Conservation (phyloP, 2,113 vertebrate species). For the Balaeniceps rex region DNA sequence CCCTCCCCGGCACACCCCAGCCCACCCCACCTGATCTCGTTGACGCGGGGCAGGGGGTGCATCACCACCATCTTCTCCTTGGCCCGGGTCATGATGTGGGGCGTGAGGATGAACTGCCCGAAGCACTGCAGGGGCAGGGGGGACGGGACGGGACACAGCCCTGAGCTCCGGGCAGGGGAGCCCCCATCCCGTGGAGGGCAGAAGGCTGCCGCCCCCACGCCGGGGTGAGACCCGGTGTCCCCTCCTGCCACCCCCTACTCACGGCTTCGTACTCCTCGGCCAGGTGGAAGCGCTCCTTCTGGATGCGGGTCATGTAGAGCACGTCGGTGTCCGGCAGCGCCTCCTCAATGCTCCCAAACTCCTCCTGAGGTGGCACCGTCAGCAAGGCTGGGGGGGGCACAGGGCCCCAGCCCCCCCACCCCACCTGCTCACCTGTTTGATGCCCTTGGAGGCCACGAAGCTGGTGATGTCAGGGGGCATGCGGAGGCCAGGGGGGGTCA, state of each 20-base stretch:
- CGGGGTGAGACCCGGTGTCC: rapidly evolving
- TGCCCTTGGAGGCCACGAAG: constrained; percentile 90
- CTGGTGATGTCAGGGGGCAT: constrained; percentile 87
- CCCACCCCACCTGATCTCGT: constrained; percentile 90
- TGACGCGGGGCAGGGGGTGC: constrained; percentile 95
- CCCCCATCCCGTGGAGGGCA: neutral
- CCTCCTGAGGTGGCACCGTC: constrained; percentile 75
- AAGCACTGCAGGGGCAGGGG: constrained; percentile 80
- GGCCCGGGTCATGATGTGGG: constrained; percentile 96
- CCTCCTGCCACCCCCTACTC: constrained; percentile 8
- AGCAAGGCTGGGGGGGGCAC: rapidly evolving
- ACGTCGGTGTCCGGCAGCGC: constrained; percentile 91
- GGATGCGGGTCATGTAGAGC: constrained; percentile 96
- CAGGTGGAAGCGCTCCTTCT: constrained; percentile 89
- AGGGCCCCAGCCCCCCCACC: rapidly evolving
- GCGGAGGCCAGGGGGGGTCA: constrained; percentile 85
- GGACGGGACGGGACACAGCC: too few relatives aligned
- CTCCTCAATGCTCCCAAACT: constrained; percentile 93
- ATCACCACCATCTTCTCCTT: constrained; percentile 99
- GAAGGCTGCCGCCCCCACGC: rapidly evolving
- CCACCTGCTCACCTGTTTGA: constrained; percentile 84
- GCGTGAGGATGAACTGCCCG: constrained; percentile 93
- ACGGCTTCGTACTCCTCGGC: constrained; percentile 87
- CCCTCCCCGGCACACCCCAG: too few relatives aligned
- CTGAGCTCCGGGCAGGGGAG: neutral